Evolutionary conservation across 2,888 invertebrate genomes (phyloP).

Genomic region (Eupithecia centaureata): DNA sequence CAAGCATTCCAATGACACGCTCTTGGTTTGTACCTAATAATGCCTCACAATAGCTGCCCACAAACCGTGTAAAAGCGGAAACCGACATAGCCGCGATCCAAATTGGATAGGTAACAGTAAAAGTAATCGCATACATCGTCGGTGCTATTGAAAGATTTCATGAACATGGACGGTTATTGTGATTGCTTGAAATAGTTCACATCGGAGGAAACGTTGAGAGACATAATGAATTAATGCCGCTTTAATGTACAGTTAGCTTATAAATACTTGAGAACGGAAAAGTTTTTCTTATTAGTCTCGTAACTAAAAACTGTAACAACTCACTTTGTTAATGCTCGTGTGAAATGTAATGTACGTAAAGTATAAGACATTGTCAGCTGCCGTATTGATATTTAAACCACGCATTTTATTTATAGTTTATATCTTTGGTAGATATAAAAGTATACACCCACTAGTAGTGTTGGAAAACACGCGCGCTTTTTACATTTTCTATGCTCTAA

Average conservation of each 20-base stretch:
- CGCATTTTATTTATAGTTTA: too few species aligned
- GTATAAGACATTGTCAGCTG: constrained; percentile 14
- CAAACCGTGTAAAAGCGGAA: constrained; percentile 83
- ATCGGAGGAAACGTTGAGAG: constrained; percentile 31
- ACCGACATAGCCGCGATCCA: constrained; percentile 76
- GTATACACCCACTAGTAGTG: constrained; percentile 42
- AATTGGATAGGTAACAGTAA: constrained; percentile 84
- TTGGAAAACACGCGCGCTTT: constrained; percentile 44
- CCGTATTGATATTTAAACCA: constrained; percentile 16
- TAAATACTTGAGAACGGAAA: constrained; percentile 15
- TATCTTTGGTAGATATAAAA: constrained; percentile 15
- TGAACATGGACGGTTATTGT: constrained; percentile 67
- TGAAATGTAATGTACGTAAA: constrained; percentile 21
- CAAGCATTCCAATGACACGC: constrained; percentile 68
- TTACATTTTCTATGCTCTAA: constrained; percentile 42
- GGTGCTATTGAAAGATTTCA: constrained; percentile 70
- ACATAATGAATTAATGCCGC: constrained; percentile 25
- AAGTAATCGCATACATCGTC: constrained; percentile 76
- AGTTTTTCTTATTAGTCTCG: constrained; percentile 2
- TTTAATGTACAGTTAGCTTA: constrained; percentile 15
- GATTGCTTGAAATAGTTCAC: constrained; percentile 47
- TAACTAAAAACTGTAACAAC: constrained; percentile 11
- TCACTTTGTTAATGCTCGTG: constrained; percentile 26
- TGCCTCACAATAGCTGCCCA: constrained; percentile 63
- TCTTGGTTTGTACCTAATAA: constrained; percentile 74